Evolutionary conservation across 2,888 invertebrate species (phyloP).

Genomic region (Iphiclides podalirius): DNA sequence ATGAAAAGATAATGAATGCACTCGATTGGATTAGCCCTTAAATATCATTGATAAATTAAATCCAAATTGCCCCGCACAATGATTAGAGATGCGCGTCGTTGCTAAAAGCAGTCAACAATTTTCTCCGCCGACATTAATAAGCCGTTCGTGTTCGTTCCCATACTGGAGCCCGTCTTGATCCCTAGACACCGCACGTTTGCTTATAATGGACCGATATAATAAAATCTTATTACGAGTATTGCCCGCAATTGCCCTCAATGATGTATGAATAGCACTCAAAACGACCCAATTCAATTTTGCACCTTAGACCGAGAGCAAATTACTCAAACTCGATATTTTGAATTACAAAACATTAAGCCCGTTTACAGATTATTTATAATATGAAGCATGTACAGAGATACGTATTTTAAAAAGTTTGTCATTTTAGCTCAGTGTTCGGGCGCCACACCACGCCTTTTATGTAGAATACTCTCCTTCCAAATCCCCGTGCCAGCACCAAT

Average conservation of each 20-base stretch:
- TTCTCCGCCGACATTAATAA: slow-evolving; percentile 38
- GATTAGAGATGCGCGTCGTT: slow-evolving; percentile 15
- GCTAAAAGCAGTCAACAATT: slow-evolving; percentile 23
- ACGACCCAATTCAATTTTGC: slow-evolving; percentile 55
- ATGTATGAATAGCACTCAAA: slow-evolving; percentile 57
- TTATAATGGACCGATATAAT: slow-evolving; percentile 68
- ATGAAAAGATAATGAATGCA: neutral
- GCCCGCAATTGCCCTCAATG: slow-evolving; percentile 55
- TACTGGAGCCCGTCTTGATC: slow-evolving; percentile 56
- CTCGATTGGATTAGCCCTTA: neutral
- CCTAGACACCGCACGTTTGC: slow-evolving; percentile 64
- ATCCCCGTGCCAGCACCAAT: too few relatives aligned
- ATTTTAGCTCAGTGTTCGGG: too few relatives aligned
- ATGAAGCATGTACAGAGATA: too few relatives aligned
- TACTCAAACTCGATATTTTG: slow-evolving; percentile 4
- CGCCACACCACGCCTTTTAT: too few relatives aligned
- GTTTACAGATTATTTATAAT: too few relatives aligned
- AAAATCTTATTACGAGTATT: slow-evolving; percentile 68
- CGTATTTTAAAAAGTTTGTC: too few relatives aligned
- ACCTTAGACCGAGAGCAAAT: slow-evolving; percentile 32
- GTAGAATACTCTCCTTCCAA: too few relatives aligned
- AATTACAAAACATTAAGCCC: too few relatives aligned
- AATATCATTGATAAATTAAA: slow-evolving; percentile 9
- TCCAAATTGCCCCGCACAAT: slow-evolving; percentile 11
- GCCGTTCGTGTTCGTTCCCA: slow-evolving; percentile 44